Percentiles rank a stretch among this genome's conserved stretches.
These are phyloP conservation scores for Tetramorium simillimum DNA, from an alignment of 1,140 invertebrate genomes.

Conservation along the genomic window DNA sequence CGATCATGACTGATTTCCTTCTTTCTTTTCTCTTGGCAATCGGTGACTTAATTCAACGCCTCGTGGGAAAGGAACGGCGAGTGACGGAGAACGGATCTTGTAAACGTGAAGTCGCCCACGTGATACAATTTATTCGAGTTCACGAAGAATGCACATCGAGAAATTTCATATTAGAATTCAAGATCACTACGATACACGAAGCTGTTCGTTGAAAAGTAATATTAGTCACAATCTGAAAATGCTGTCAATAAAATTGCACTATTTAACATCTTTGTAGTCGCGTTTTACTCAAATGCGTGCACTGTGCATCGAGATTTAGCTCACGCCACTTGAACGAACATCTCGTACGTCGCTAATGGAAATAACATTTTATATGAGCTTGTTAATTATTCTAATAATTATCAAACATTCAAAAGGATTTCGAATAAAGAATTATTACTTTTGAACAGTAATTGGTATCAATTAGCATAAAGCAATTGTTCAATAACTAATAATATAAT, in stretches of 20 bases:
- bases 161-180: constrained; percentile 3
- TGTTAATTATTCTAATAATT: constrained; percentile 30
- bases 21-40: not conserved
- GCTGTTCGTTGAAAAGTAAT: not conserved
- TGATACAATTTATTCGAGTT: not conserved
- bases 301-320: not conserved
- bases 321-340: not conserved
- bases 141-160: constrained; percentile 12
- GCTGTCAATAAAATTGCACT: not conserved
- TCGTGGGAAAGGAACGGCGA: constrained; percentile 21
- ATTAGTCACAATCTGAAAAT: constrained; percentile 6
- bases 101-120: constrained; percentile 5
- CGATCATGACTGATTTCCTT: constrained; percentile 18
- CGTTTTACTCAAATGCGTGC: not conserved
- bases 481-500: not conserved
- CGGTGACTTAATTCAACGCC: constrained; percentile 17
- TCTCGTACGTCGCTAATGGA: not conserved
- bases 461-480: not conserved
- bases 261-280: not conserved
- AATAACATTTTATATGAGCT: constrained; percentile 9
- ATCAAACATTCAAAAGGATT: not conserved
- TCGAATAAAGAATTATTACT: not conserved
- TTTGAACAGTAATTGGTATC: not conserved
- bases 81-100: not conserved
- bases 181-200: constrained; percentile 14